Conservation (phyloP, 2,888 invertebrate species). For the Eristalis arbustorum region DNA sequence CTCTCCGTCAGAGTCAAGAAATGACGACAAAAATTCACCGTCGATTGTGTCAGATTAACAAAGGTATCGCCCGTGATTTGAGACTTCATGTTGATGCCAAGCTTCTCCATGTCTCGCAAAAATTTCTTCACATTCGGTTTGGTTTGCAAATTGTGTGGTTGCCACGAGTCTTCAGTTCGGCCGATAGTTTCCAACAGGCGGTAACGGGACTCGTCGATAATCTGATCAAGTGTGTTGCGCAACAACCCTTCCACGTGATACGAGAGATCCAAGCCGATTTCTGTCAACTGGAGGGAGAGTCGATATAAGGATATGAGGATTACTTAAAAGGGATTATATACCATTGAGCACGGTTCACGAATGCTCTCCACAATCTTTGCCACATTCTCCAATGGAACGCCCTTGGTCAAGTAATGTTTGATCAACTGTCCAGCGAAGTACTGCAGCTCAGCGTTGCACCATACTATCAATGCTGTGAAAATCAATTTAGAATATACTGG, state of each 20-base stretch:
- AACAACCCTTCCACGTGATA: slow-evolving; percentile 94
- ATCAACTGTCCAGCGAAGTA: slow-evolving; percentile 90
- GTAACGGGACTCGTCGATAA: slow-evolving; percentile 79
- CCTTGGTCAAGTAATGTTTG: slow-evolving; percentile 94
- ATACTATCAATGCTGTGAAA: slow-evolving; percentile 88
- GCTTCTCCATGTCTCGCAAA: slow-evolving; percentile 76
- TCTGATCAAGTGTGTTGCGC: slow-evolving; percentile 83
- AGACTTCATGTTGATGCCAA: slow-evolving; percentile 78
- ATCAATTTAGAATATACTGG: not conserved
- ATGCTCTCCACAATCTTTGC: slow-evolving; percentile 93
- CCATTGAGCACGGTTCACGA: slow-evolving; percentile 81
- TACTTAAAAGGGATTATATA: slow-evolving; percentile 37
- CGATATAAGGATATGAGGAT: not conserved
- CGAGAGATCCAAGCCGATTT: slow-evolving; percentile 92
- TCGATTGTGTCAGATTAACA: slow-evolving; percentile 79
- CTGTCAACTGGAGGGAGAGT: slow-evolving; percentile 79
- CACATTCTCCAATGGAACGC: slow-evolving; percentile 90
- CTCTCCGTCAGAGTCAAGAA: slow-evolving; percentile 78
- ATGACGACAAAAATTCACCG: slow-evolving; percentile 78
- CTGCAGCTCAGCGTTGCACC: slow-evolving; percentile 92
- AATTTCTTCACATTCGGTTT: slow-evolving; percentile 78
- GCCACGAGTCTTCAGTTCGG: slow-evolving; percentile 79
- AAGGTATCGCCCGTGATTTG: slow-evolving; percentile 80
- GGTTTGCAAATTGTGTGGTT: slow-evolving; percentile 79
- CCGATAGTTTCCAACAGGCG: slow-evolving; percentile 79